phyloP scores from a whole-genome alignment of 2,888 invertebrate species.

The Xestoiulus laeticollis region DNA sequence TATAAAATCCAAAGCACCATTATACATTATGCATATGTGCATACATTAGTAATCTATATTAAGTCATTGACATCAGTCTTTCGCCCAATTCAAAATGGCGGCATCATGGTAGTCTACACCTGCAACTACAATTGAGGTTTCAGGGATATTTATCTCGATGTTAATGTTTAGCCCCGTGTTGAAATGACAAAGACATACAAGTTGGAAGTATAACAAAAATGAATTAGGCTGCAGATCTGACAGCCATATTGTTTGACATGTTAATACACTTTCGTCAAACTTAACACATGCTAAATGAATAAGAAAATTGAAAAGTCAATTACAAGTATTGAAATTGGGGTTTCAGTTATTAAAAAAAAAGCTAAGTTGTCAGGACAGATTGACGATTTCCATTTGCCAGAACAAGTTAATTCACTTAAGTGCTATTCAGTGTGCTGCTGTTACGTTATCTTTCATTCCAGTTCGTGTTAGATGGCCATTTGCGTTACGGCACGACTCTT shows the following conservation, averaged over 20 bases:
- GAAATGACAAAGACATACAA: slow-evolving; percentile 2
- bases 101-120: background rate
- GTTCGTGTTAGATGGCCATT: slow-evolving; percentile 26
- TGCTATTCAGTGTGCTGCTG: slow-evolving; percentile 34
- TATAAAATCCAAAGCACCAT: too few species aligned
- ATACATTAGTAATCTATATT: too few species aligned
- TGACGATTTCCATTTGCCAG: slow-evolving; percentile 39
- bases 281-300: slow-evolving; percentile 26
- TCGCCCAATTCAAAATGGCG: background rate
- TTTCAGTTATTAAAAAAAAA: slow-evolving; percentile 17
- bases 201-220: background rate
- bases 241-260: slow-evolving; percentile 26
- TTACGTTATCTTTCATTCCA: slow-evolving; percentile 20
- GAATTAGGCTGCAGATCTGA: background rate
- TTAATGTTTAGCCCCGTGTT: background rate
- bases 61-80: too few species aligned
- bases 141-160: background rate
- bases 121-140: background rate
- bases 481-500: slow-evolving; percentile 18
- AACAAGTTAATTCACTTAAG: slow-evolving; percentile 47
- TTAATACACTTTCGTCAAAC: slow-evolving; percentile 26
- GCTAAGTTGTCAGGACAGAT: slow-evolving; percentile 41
- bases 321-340: slow-evolving; percentile 26
- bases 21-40: too few species aligned
- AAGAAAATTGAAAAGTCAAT: slow-evolving; percentile 26